Conservation (phyloP, 1,140 invertebrate species). For the Cotesia vestalis region DNA sequence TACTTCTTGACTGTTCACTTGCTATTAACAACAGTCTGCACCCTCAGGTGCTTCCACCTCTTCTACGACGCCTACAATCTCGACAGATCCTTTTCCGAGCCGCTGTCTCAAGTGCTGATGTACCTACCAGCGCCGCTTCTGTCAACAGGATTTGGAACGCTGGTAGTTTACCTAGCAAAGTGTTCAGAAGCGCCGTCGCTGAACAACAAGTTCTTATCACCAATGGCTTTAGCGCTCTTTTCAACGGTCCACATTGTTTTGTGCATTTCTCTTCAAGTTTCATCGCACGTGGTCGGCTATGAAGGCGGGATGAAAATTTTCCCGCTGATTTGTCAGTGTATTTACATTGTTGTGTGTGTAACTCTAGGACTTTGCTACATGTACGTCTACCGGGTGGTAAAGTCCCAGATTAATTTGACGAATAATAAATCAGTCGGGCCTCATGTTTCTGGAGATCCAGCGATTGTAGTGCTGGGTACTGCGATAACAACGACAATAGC, state of each 20-base stretch:
- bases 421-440: constrained; percentile 55
- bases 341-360: constrained; percentile 81
- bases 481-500: constrained; percentile 88
- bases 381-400: constrained; percentile 75
- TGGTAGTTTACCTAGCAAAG: constrained; percentile 84
- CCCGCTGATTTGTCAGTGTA: constrained; percentile 81
- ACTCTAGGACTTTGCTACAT: constrained; percentile 84
- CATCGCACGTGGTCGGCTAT: constrained; percentile 67
- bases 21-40: constrained; percentile 81
- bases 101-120: constrained; percentile 81
- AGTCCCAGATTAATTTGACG: constrained; percentile 55
- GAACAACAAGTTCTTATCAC: constrained; percentile 73
- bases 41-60: constrained; percentile 83
- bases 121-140: constrained; percentile 85
- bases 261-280: constrained; percentile 82
- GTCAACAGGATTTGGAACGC: constrained; percentile 83
- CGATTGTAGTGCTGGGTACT: constrained; percentile 67
- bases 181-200: constrained; percentile 69
- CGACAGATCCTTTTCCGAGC: constrained; percentile 78
- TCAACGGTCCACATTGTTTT: constrained; percentile 78
- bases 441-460: constrained; percentile 60
- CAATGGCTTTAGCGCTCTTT: constrained; percentile 77
- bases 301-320: constrained; percentile 68
- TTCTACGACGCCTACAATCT: constrained; percentile 91
- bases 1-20: constrained; percentile 87